Conservation (phyloP, 2,113 vertebrate genomes). For the Paradisaea rubra region DNA sequence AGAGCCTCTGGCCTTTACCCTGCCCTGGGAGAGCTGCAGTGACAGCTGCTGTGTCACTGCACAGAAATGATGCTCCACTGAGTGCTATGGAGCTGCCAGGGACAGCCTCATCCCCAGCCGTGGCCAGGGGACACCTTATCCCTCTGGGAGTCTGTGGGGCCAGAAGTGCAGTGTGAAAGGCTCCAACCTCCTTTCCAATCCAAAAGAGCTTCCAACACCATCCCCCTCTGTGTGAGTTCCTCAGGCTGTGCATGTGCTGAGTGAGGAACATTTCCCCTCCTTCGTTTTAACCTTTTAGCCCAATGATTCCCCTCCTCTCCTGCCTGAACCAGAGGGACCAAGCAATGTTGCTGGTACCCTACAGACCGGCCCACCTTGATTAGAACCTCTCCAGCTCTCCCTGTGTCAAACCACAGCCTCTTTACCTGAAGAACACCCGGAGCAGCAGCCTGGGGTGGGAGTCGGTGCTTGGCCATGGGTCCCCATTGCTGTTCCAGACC, state of each 20-base stretch:
- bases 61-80: not conserved
- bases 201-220: not conserved
- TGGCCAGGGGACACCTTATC: not conserved
- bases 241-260: not conserved
- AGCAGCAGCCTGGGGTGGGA: not conserved
- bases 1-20: not conserved
- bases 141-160: not conserved
- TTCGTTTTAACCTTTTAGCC: not conserved
- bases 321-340: not conserved
- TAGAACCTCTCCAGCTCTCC: not conserved
- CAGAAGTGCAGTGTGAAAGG: not conserved
- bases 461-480: not conserved
- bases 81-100: not conserved
- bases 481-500: not conserved
- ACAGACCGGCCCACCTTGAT: not conserved
- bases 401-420: not conserved
- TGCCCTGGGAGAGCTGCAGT: not conserved
- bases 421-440: not conserved
- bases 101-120: accelerated
- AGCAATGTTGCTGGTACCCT: too few relatives aligned
- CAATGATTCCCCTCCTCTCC: not conserved
- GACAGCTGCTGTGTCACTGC: not conserved
- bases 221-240: not conserved
- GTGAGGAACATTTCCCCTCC: not conserved
- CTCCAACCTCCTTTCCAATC: not conserved